phyloP scores from a whole-genome alignment of 2,113 vertebrate species.

The Rafetus swinhoei region DNA sequence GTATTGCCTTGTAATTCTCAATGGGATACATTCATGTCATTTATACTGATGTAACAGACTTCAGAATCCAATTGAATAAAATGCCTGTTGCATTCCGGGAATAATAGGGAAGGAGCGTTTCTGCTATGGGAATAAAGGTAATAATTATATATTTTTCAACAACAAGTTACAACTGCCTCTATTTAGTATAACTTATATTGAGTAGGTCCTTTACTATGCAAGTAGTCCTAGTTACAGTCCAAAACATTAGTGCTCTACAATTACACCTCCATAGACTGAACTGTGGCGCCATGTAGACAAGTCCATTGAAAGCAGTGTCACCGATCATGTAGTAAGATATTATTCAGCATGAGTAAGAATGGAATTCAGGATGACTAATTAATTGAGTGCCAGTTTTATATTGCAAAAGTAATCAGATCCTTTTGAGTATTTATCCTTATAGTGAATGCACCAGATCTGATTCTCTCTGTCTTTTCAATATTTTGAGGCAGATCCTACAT shows the following conservation, averaged over 20 bases:
- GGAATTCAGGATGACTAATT: background rate
- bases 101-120: background rate
- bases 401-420: background rate
- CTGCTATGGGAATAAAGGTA: background rate
- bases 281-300: background rate
- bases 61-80: background rate
- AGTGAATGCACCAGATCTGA: background rate
- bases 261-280: background rate
- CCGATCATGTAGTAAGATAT: background rate
- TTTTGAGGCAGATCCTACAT: background rate
- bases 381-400: background rate
- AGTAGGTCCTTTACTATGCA: background rate
- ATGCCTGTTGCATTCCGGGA: background rate
- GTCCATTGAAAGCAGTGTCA: background rate
- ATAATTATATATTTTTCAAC: background rate
- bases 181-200: background rate
- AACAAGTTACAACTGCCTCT: background rate
- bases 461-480: background rate
- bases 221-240: background rate
- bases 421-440: background rate
- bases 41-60: background rate
- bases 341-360: background rate
- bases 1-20: background rate
- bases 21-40: background rate
- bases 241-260: background rate